phyloP scores from a whole-genome alignment of 2,113 vertebrate genomes.

The Trogon melanurus region DNA sequence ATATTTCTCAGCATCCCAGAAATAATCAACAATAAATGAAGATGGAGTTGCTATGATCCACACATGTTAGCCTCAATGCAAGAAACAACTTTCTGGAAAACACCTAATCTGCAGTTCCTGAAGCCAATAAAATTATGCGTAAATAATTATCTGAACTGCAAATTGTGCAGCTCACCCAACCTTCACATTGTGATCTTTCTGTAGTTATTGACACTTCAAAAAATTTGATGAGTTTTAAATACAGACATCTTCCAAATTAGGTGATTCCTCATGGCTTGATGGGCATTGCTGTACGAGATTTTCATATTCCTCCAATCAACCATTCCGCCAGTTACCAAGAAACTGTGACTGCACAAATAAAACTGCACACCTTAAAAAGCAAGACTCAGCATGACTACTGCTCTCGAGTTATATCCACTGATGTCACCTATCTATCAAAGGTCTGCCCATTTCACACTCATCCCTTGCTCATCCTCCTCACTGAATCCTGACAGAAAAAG shows the following conservation, averaged over 20 bases:
- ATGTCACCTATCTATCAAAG: background rate
- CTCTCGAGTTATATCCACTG: background rate
- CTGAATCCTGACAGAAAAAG: background rate
- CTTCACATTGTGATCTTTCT: background rate
- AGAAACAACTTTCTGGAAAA: background rate
- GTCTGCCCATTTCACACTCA: background rate
- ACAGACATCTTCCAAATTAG: background rate
- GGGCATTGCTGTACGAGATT: background rate
- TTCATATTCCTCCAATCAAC: background rate
- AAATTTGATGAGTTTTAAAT: background rate
- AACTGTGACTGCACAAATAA: background rate
- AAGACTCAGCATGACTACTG: background rate
- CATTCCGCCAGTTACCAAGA: background rate
- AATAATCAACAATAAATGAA: conserved; percentile 18
- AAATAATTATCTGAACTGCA: background rate
- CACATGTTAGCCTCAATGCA: background rate
- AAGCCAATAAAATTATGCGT: background rate
- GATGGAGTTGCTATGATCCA: background rate
- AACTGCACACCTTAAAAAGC: background rate
- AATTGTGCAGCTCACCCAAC: background rate
- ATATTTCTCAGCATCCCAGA: conserved; percentile 36
- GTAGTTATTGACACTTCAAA: background rate
- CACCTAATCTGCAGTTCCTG: background rate
- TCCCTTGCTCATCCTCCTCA: background rate
- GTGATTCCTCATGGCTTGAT: background rate